Conservation (phyloP, 2,888 invertebrate species). For the Drosophila neutralis region DNA sequence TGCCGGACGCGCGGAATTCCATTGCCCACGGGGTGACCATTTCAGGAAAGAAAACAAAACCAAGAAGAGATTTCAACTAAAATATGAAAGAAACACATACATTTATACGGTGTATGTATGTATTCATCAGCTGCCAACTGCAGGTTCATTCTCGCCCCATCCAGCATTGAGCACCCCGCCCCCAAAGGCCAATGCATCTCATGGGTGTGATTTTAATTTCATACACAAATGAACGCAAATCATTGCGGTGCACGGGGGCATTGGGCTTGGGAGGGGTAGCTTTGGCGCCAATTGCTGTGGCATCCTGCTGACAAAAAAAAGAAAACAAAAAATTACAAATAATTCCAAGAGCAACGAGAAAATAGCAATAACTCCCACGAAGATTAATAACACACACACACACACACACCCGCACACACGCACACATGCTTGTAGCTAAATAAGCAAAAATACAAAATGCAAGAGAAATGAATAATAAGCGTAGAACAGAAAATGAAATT, state of each 20-base stretch:
- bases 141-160: slow-evolving; percentile 25
- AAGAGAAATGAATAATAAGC: slow-evolving; percentile 69
- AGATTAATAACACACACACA: slow-evolving; percentile 78
- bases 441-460: slow-evolving; percentile 62
- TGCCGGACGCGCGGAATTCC: slow-evolving; percentile 60
- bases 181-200: slow-evolving; percentile 70
- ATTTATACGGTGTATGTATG: slow-evolving; percentile 10
- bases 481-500: slow-evolving; percentile 72
- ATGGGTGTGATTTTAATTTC: slow-evolving; percentile 85
- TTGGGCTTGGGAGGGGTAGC: background rate
- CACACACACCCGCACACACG: slow-evolving; percentile 45
- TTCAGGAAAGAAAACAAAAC: slow-evolving; percentile 23
- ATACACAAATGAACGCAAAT: slow-evolving; percentile 84
- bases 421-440: slow-evolving; percentile 59
- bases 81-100: slow-evolving; percentile 32
- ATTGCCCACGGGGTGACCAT: slow-evolving; percentile 74
- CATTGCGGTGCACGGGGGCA: slow-evolving; percentile 44
- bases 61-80: slow-evolving; percentile 23
- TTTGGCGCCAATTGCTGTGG: slow-evolving; percentile 26
- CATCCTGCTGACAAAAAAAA: slow-evolving; percentile 38
- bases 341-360: slow-evolving; percentile 49
- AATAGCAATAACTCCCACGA: slow-evolving; percentile 82
- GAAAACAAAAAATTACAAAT: slow-evolving; percentile 46
- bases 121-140: slow-evolving; percentile 51
- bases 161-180: background rate